A percentile compares a stretch with the other conserved stretches of the same genome.
Evolutionary conservation across 2,888 invertebrate genomes (phyloP).

Genomic region (Suillia variegata): DNA sequence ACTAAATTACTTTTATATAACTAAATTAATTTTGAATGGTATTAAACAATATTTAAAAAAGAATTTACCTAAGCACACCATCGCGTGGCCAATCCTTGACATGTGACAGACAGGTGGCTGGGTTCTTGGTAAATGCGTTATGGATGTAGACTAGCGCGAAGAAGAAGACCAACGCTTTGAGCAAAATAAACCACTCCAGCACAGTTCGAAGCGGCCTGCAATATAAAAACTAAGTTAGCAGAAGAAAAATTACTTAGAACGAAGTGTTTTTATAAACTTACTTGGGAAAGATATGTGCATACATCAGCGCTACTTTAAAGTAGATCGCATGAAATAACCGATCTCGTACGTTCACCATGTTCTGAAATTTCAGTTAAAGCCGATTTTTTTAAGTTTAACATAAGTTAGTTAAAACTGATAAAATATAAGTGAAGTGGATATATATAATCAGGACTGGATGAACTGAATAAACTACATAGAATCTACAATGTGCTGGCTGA

Average conservation of each 20-base stretch:
- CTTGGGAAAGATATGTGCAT: constrained; percentile 88
- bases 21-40: no score
- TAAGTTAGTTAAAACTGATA: no score
- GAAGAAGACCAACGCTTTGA: constrained; percentile 81
- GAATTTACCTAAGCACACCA: constrained; percentile 76
- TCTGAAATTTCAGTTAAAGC: no score
- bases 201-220: constrained; percentile 50
- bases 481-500: no score
- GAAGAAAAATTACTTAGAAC: constrained; percentile 37
- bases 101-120: constrained; percentile 90
- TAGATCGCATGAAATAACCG: constrained; percentile 94
- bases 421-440: no score
- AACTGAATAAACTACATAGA: no score
- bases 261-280: constrained; percentile 65
- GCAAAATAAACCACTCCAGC: constrained; percentile 55
- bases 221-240: constrained; percentile 8
- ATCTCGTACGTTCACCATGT: constrained; percentile 84
- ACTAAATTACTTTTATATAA: no score
- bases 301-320: constrained; percentile 87
- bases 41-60: not conserved
- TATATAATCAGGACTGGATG: no score
- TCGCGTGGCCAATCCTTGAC: constrained; percentile 93
- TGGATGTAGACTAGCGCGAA: constrained; percentile 94
- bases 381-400: no score
- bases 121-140: constrained; percentile 88